Conservation (phyloP, 2,113 vertebrate species). For the Cryptotis parvus region DNA sequence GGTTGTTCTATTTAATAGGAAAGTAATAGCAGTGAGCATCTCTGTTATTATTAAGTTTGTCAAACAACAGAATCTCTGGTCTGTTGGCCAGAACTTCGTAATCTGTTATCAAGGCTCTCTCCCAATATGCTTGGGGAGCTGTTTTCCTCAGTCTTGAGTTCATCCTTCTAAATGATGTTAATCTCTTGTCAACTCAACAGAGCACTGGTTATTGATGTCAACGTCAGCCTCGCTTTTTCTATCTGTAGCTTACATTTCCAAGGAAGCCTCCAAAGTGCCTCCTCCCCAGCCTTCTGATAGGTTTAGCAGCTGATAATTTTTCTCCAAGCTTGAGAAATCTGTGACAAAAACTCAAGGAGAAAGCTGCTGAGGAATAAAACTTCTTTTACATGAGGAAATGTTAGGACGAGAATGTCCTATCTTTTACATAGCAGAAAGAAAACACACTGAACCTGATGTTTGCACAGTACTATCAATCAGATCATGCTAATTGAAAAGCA, state of each 20-base stretch:
- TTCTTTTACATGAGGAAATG: slow-evolving; percentile 19
- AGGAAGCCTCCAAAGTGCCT: neutral
- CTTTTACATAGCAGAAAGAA: neutral
- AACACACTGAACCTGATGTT: neutral
- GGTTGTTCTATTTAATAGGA: slow-evolving; percentile 52
- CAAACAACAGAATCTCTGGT: slow-evolving; percentile 69
- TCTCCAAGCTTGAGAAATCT: neutral
- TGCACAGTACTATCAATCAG: neutral
- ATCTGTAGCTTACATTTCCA: neutral
- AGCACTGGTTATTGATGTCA: slow-evolving; percentile 12
- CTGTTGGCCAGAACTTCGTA: slow-evolving; percentile 74
- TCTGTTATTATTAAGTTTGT: slow-evolving; percentile 77
- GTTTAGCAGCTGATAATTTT: neutral
- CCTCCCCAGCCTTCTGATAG: neutral
- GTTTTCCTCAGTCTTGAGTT: slow-evolving; percentile 67
- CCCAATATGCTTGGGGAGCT: slow-evolving; percentile 57
- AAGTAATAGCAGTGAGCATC: slow-evolving; percentile 29
- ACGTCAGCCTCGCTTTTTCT: neutral
- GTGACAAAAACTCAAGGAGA: neutral
- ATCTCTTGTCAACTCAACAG: slow-evolving; percentile 33
- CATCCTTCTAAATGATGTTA: slow-evolving; percentile 48
- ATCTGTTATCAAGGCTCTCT: slow-evolving; percentile 65
- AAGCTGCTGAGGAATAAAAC: neutral
- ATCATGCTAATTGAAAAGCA: neutral
- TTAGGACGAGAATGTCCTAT: neutral